Conservation (phyloP, 2,888 invertebrate genomes). For the Neocrepidodera transversa region DNA sequence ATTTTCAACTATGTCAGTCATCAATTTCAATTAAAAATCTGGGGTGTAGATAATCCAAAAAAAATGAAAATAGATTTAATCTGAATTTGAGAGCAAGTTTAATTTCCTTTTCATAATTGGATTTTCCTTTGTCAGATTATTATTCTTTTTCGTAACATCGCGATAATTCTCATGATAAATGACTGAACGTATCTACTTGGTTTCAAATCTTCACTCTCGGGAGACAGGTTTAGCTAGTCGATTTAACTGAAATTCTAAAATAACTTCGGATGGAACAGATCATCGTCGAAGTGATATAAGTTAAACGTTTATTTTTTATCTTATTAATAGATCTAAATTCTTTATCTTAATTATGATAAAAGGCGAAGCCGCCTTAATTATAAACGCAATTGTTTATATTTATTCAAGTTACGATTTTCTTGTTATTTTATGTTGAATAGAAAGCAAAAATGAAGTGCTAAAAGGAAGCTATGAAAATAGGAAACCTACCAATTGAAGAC, state of each 20-base stretch:
- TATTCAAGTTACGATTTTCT: too few species aligned
- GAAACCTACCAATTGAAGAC: too few species aligned
- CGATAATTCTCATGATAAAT: conserved; percentile 33
- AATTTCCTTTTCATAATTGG: conserved; percentile 42
- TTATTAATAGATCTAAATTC: too few species aligned
- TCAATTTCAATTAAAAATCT: conserved; percentile 30
- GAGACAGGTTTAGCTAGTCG: conserved; percentile 10
- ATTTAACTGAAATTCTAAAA: conserved; percentile 15
- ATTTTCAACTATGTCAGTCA: conserved; percentile 15
- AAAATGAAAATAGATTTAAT: conserved; percentile 39
- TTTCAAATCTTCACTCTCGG: conserved; percentile 16
- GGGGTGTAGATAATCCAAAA: conserved; percentile 24
- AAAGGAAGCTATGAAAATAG: too few species aligned
- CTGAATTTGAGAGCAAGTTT: conserved; percentile 37
- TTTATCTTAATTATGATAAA: too few species aligned
- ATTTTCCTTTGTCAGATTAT: conserved; percentile 38
- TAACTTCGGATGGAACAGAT: background rate
- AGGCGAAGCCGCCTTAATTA: too few species aligned
- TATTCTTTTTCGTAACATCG: conserved; percentile 33
- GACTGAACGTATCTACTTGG: conserved; percentile 25
- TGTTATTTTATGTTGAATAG: too few species aligned
- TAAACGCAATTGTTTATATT: too few species aligned
- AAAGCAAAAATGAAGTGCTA: too few species aligned
- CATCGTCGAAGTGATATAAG: too few species aligned
- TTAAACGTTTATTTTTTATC: too few species aligned